phyloP scores from a whole-genome alignment of 2,113 vertebrate genomes.

The Lethenteron camtschaticum region DNA sequence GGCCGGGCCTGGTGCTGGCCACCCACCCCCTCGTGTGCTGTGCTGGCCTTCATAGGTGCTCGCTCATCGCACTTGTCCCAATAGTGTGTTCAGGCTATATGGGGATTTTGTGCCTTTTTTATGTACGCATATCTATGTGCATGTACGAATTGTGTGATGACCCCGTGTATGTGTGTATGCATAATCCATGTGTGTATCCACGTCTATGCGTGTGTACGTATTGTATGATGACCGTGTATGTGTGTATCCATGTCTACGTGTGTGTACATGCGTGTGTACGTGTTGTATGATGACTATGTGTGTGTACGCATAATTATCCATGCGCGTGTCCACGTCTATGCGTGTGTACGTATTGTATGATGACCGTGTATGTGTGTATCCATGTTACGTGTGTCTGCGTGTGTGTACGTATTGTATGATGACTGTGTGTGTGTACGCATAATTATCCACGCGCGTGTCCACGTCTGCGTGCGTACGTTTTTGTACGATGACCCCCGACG shows the following conservation, averaged over 20 bases:
- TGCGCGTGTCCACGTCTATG: background rate
- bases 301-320: background rate
- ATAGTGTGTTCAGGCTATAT: too few relatives aligned
- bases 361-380: background rate
- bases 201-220: background rate
- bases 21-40: too few relatives aligned
- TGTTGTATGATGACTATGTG: background rate
- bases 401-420: background rate
- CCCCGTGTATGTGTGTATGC: background rate
- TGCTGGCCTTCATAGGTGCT: too few relatives aligned
- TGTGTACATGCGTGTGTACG: background rate
- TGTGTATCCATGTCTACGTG: background rate
- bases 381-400: background rate
- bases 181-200: background rate
- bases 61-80: too few relatives aligned
- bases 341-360: background rate
- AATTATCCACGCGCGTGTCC: background rate
- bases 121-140: background rate
- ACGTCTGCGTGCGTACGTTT: background rate
- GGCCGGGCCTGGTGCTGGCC: too few relatives aligned
- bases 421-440: background rate
- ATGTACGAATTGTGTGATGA: background rate
- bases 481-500: background rate
- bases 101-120: too few relatives aligned
- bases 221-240: background rate